phyloP scores from a whole-genome alignment of 2,888 invertebrate species.

The Ptychoptera albimana region DNA sequence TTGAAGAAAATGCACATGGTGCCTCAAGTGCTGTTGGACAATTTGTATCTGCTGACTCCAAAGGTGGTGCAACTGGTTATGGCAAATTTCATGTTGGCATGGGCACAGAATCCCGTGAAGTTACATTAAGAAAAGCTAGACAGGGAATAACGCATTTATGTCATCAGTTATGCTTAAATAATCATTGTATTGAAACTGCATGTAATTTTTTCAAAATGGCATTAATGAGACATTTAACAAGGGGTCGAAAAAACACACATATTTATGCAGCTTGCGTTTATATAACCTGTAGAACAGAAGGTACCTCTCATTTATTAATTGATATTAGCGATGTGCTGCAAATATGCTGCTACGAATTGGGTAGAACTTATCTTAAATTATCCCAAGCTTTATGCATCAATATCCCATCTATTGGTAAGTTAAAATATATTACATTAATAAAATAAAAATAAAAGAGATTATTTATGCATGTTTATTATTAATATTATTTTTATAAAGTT shows the following conservation, averaged over 20 bases:
- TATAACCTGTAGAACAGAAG: slow-evolving; percentile 89
- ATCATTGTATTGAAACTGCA: slow-evolving; percentile 85
- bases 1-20: slow-evolving; percentile 84
- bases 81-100: slow-evolving; percentile 66
- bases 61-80: slow-evolving; percentile 67
- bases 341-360: slow-evolving; percentile 91
- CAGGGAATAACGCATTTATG: slow-evolving; percentile 73
- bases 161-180: slow-evolving; percentile 72
- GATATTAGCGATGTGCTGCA: slow-evolving; percentile 96
- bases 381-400: slow-evolving; percentile 81
- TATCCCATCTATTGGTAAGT: slow-evolving; percentile 75
- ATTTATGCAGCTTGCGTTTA: slow-evolving; percentile 96
- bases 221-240: slow-evolving; percentile 62
- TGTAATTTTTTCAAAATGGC: slow-evolving; percentile 91
- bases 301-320: slow-evolving; percentile 86
- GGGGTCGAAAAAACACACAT: slow-evolving; percentile 77
- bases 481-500: slow-evolving; percentile 7
- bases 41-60: slow-evolving; percentile 80
- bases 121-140: slow-evolving; percentile 78
- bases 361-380: slow-evolving; percentile 78
- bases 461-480: slow-evolving; percentile 10
- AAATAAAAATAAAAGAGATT: too few species aligned
- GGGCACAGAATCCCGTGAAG: slow-evolving; percentile 80
- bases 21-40: slow-evolving; percentile 80
- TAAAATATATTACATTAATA: neutral